Base-by-base conservation (phyloP, 2,797 vertebrate species). In the Cossypha polioptera region DNA sequence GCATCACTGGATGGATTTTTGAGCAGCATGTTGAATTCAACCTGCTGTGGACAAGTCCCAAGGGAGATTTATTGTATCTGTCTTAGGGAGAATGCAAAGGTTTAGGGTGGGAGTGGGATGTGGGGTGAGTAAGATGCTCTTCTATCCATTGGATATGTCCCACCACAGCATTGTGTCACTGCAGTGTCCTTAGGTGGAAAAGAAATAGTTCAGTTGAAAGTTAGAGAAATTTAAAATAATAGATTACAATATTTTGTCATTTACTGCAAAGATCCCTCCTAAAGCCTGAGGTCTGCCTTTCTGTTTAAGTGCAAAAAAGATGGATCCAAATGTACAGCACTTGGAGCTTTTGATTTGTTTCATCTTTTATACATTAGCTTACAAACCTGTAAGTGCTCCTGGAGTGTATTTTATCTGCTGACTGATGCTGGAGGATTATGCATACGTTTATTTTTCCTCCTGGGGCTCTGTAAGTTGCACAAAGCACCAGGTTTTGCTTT, bases 311-410 rank as follows among this genome's bases (percentile, higher is more conserved):
- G 62, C 24, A 76, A 40, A 87, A 71, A 45, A 51, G 62, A 57
- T 57, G 73, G 57, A 88, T 88, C 91, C 66, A 71, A 67, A 48
- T 4, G 13, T 31, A 9, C 73, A 80, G 76, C 2, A 11, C 90
- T 86, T 8, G 68, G 72, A 57, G 77, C 67, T 86, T 90, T 88
- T 81, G 79, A 88, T 90, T 90, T 79, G 51, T 95, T 95, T 90
- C 73, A 92, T 90, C 90, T 95, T 94, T 92, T 90, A 95, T 84
- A 86, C 86, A 81, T 94, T 66, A 92, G 40, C 77, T 82, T 69
- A 53, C 55, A 92, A 92, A 92, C 73, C 73, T 88, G 35, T 51
- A 4, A 76, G 86, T 55, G 51, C 79, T 91, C 74, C 62, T 91
- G 83, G 79, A 92, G 86, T 78, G 82, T 81, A 55, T 86, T 95